Percentiles rank a stretch among this genome's conserved stretches.
These are phyloP conservation scores for Rallus crepitans DNA, from an alignment of 2,797 vertebrate species.

Conservation along the genomic window DNA sequence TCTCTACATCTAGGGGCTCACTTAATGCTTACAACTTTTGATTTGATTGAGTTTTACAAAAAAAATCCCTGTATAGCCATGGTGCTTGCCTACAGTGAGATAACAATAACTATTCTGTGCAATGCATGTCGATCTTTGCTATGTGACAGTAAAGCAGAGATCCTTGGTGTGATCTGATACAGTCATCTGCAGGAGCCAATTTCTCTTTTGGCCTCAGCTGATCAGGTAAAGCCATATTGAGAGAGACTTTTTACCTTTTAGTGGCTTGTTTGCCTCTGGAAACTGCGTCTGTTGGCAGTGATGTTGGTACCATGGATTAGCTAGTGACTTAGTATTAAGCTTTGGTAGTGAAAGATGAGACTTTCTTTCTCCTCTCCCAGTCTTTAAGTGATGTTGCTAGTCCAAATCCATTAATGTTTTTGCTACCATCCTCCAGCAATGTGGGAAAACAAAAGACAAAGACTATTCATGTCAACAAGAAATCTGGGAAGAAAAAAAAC, in stretches of 20 bases:
- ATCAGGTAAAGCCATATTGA: not conserved
- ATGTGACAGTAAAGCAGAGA: not conserved
- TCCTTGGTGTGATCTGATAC: not conserved
- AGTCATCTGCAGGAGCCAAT: not conserved
- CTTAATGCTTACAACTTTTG: not conserved
- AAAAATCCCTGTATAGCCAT: not conserved
- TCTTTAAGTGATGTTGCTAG: not conserved
- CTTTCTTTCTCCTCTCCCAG: not conserved
- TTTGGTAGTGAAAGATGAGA: not conserved
- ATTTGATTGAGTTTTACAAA: not conserved
- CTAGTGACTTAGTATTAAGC: not conserved
- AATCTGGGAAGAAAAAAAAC: not conserved
- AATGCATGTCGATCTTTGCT: not conserved
- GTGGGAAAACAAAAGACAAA: constrained; percentile 62
- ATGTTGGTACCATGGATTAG: not conserved
- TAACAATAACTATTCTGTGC: not conserved
- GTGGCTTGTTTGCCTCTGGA: not conserved
- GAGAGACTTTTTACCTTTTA: not conserved
- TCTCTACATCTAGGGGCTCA: not conserved
- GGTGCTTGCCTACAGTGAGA: not conserved
- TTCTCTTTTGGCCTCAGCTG: not conserved
- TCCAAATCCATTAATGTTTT: constrained; percentile 30
- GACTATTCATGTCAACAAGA: constrained; percentile 52
- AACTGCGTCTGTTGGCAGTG: not conserved
- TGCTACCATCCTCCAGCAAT: constrained; percentile 48